Conservation (phyloP, 2,797 vertebrate genomes). For the Myotis daubentonii region DNA sequence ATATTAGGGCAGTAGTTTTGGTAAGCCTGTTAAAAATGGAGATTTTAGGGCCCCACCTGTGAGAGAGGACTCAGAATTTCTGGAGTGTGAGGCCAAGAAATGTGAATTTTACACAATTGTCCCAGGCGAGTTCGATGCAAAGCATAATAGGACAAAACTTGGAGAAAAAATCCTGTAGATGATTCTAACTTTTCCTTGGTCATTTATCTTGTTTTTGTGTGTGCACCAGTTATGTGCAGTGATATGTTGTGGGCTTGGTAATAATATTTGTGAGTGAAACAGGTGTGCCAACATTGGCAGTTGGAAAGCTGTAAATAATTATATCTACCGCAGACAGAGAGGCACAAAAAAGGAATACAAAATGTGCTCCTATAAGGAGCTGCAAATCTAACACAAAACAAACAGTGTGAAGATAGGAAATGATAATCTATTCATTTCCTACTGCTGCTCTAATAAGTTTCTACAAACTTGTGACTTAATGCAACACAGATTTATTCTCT, state of each 20-base stretch:
- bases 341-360: neutral
- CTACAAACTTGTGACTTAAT: neutral
- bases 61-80: neutral
- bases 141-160: neutral
- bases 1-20: neutral
- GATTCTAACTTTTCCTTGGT: neutral
- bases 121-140: neutral
- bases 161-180: neutral
- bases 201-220: neutral
- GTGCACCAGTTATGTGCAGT: neutral
- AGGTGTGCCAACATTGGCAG: neutral
- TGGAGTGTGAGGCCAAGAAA: neutral
- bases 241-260: neutral
- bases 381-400: slow-evolving; percentile 19
- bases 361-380: neutral
- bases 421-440: neutral
- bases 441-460: neutral
- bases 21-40: slow-evolving; percentile 12
- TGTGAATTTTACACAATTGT: neutral
- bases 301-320: slow-evolving; percentile 39
- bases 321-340: neutral
- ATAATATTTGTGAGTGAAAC: neutral
- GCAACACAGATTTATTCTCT: neutral
- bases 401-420: neutral
- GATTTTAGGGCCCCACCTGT: neutral